phyloP scores from a whole-genome alignment of 1,140 invertebrate genomes.

The Homalodisca vitripennis region DNA sequence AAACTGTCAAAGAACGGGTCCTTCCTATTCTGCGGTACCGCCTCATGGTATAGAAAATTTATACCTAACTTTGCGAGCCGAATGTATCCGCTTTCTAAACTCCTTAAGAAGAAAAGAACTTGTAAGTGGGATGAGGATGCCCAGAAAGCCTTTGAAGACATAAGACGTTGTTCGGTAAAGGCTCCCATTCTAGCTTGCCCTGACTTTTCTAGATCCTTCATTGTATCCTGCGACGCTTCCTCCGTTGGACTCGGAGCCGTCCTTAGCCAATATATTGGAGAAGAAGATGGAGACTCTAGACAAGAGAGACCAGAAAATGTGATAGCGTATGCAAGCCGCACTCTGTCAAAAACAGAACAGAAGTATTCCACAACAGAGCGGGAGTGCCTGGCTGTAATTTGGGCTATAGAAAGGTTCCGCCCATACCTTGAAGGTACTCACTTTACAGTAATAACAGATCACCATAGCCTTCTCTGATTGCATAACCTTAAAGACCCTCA shows the following conservation, averaged over 20 bases:
- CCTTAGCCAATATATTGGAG: not conserved
- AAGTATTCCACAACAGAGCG: not conserved
- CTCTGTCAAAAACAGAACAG: not conserved
- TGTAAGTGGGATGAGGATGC: not conserved
- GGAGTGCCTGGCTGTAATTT: too few species aligned
- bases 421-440: not conserved
- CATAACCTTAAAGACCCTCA: not conserved
- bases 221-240: too few species aligned
- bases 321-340: not conserved
- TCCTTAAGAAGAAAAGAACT: not conserved
- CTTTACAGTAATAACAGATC: too few species aligned
- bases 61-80: not conserved
- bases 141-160: not conserved
- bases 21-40: not conserved
- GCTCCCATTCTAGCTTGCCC: not conserved
- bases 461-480: not conserved
- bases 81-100: not conserved
- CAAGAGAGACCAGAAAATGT: not conserved
- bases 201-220: not conserved
- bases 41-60: not conserved
- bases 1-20: not conserved
- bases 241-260: not conserved
- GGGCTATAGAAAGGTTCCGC: not conserved
- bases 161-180: not conserved
- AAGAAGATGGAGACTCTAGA: not conserved